Base-by-base conservation (phyloP, 2,797 vertebrate genomes). In the Crocodylus rhombifer region DNA sequence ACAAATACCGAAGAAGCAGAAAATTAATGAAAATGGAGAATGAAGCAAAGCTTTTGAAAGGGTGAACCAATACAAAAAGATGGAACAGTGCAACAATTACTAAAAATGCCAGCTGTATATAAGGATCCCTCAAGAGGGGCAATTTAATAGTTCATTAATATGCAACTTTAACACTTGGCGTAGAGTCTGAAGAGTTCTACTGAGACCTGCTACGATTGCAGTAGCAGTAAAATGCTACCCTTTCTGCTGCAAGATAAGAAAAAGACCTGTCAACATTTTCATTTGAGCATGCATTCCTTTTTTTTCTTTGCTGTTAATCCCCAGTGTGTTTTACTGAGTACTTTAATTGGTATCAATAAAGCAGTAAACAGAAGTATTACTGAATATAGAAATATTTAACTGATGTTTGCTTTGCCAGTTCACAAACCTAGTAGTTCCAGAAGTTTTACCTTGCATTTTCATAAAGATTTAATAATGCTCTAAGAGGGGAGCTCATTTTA, bases 401-500 rank as follows among this genome's bases (percentile, higher is more conserved):
- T 95, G 62, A 4, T 78, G 77, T 87, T 77, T 86, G 56, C 67
- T 84, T 83, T 73, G 6, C 67, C 62, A 77, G 88, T 89, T 51
- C 2, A 3, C 60, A 89, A 73, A 77, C 87, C 87, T 2, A 0
- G 6, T 83, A 76, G 58, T 2, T 76, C 93, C 15, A 0, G 4
- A 12, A 93, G 84, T 86, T 95, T 92, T 78, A n/a, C 60, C 89
- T 90, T 5, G 0, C 76, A 2, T 84, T 88, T 81, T 91, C 86
- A 92, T 97, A 91, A 89, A 96, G 94, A 95, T 96, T 95, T 97
- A 95, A 96, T 96, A 90, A 92, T 85, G 67, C 88, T 76, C n/a
- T 95, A 91, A 69, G 87, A 86, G 87, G 93, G 91, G 94, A 90
- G 74, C 88, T 96, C 4, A 0, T 96, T 96, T 95, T 95, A 96